phyloP scores from a whole-genome alignment of 1,140 invertebrate species.

The Anthonomus grandis region DNA sequence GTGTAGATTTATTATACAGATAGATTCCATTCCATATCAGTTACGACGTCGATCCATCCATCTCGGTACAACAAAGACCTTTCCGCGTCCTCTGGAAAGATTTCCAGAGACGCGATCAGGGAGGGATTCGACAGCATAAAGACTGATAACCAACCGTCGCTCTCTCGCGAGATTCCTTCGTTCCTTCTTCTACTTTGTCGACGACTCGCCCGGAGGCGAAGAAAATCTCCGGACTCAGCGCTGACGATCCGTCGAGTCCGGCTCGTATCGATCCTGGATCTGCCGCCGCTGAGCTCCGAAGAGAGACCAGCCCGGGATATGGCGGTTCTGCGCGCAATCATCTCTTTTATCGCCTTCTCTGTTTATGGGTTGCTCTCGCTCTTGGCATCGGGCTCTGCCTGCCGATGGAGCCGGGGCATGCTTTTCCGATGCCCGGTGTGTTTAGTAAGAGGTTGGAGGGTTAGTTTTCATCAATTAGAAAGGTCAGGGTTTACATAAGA shows the following conservation, averaged over 20 bases:
- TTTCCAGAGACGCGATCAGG: not conserved
- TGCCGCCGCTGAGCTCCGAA: not conserved
- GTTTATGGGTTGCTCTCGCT: no score
- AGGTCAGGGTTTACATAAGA: no score
- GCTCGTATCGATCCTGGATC: slow-evolving; percentile 12
- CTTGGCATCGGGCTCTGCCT: no score
- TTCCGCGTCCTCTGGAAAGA: not conserved
- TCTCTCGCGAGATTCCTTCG: not conserved
- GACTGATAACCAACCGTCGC: slow-evolving; percentile 10
- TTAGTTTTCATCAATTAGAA: no score
- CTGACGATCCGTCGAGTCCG: slow-evolving; percentile 7
- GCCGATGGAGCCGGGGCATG: not conserved
- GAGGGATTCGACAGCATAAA: not conserved
- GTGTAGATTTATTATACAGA: no score
- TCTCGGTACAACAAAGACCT: slow-evolving; percentile 1
- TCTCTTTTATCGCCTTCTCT: no score
- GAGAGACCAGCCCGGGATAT: not conserved
- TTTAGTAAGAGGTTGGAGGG: no score
- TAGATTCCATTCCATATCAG: not conserved
- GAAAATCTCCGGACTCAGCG: not conserved
- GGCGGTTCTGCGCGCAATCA: slow-evolving; percentile 10
- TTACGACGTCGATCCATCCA: not conserved
- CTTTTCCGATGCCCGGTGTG: not conserved
- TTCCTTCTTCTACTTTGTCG: no score
- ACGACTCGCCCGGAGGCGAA: slow-evolving; percentile 8